Conservation (phyloP, 2,888 invertebrate species). For the Bimastos eiseni region DNA sequence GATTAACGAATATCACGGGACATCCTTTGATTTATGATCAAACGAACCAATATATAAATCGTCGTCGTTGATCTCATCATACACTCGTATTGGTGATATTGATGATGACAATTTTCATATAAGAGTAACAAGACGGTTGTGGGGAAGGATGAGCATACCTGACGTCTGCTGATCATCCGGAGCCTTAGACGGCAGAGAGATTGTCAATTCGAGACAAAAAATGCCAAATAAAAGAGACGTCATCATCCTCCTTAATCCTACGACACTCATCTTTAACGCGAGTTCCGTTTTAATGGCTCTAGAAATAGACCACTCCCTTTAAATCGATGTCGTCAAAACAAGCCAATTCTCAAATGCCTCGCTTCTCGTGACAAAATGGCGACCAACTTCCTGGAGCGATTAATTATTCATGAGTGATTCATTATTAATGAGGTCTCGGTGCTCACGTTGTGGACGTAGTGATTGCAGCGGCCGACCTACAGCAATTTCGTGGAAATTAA, state of each 20-base stretch:
- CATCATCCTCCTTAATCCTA: background rate
- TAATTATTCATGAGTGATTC: background rate
- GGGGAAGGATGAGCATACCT: too few species aligned
- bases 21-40: background rate
- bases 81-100: background rate
- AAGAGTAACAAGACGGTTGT: too few species aligned
- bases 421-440: background rate
- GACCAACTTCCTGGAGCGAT: slow-evolving; percentile 13
- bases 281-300: background rate
- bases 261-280: background rate
- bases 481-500: background rate
- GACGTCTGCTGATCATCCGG: background rate
- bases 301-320: background rate
- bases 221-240: background rate
- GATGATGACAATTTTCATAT: too few species aligned
- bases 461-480: background rate
- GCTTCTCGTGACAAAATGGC: background rate
- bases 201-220: background rate
- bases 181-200: background rate
- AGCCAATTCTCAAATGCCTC: background rate
- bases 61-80: background rate
- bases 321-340: background rate
- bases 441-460: background rate
- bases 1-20: background rate
- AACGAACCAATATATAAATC: background rate